These are phyloP conservation scores for Pegoplata infirma DNA, from an alignment of 2,888 invertebrate genomes.

Conservation along the genomic window DNA sequence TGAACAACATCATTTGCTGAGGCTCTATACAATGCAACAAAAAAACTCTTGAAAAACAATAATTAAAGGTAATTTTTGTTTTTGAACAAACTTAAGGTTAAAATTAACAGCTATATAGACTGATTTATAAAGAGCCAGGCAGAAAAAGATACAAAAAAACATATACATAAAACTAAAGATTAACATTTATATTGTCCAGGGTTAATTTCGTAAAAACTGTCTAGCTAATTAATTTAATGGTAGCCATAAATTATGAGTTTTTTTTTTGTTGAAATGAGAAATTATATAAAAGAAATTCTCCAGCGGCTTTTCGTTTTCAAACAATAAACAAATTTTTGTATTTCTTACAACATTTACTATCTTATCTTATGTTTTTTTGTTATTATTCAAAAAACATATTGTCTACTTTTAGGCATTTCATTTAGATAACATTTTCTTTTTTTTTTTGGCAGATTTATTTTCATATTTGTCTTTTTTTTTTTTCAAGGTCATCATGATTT, in stretches of 20 bases:
- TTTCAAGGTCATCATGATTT: constrained; percentile 31
- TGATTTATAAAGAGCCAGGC: background rate
- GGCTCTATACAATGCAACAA: background rate
- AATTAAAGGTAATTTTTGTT: constrained; percentile 48
- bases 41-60: constrained; percentile 30
- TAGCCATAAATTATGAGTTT: constrained; percentile 41
- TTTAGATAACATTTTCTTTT: too few relatives aligned
- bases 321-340: background rate
- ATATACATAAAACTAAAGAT: constrained; percentile 5
- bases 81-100: constrained; percentile 17
- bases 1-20: background rate
- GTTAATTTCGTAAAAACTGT: background rate
- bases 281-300: background rate
- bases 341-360: background rate
- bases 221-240: constrained; percentile 53
- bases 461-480: background rate
- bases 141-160: background rate
- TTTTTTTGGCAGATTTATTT: background rate
- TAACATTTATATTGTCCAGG: background rate
- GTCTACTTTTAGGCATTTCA: constrained; percentile 28
- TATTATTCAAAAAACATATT: constrained; percentile 4
- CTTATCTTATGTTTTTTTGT: constrained; percentile 10
- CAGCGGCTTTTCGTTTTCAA: background rate
- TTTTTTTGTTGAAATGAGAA: background rate
- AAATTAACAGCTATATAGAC: background rate